Evolutionary conservation across 2,113 vertebrate species (phyloP).

Genomic region (Morone chrysops): DNA sequence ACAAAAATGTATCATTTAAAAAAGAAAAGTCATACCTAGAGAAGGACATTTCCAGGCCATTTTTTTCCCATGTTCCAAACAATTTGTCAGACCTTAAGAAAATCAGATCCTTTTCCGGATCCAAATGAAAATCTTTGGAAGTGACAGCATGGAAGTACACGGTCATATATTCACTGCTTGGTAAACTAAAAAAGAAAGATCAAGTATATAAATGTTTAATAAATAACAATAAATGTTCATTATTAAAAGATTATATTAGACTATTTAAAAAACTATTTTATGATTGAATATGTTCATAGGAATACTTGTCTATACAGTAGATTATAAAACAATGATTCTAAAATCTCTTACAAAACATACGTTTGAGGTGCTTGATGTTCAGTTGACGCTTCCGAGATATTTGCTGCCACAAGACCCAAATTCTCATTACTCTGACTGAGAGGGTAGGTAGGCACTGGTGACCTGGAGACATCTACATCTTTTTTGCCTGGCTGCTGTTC

Average conservation of each 20-base stretch:
- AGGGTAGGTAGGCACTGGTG: rapidly evolving
- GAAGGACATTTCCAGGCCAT: rapidly evolving
- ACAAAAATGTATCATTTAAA: too few relatives aligned
- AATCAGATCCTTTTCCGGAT: conserved; percentile 57
- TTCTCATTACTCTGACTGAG: background rate
- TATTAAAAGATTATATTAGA: too few relatives aligned
- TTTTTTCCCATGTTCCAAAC: background rate
- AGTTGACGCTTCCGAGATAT: rapidly evolving
- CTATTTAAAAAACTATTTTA: too few relatives aligned
- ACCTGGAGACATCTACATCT: background rate
- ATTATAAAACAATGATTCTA: too few relatives aligned
- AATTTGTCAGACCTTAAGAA: conserved; percentile 59
- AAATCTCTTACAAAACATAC: too few relatives aligned
- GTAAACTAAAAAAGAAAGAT: too few relatives aligned
- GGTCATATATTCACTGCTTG: background rate
- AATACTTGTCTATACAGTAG: too few relatives aligned
- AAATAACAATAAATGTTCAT: too few relatives aligned
- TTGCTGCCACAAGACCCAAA: background rate
- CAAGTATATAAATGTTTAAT: too few relatives aligned
- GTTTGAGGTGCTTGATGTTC: background rate
- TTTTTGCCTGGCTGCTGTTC: rapidly evolving
- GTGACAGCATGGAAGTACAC: conserved; percentile 86
- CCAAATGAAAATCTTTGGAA: conserved; percentile 76
- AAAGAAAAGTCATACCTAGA: conserved; percentile 55
- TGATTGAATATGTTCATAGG: too few relatives aligned